Evolutionary conservation across 1,140 invertebrate genomes (phyloP).

Genomic region (Manduca sexta): DNA sequence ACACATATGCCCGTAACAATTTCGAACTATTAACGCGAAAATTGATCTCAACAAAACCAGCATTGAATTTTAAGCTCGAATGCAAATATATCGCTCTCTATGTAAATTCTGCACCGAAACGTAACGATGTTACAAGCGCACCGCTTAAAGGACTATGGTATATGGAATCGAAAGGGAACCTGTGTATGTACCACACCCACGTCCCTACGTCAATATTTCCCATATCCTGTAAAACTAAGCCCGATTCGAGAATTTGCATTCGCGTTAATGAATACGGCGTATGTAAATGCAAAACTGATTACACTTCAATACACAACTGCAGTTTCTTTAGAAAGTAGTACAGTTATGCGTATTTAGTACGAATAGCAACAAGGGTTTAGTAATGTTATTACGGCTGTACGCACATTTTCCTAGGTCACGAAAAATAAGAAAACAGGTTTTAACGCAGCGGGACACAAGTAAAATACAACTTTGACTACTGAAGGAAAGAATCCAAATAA

Average conservation of each 20-base stretch:
- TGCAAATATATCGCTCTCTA: slow-evolving; percentile 41
- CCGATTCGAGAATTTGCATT: no score
- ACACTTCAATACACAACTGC: no score
- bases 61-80: slow-evolving; percentile 24
- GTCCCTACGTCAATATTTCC: no score
- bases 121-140: slow-evolving; percentile 42
- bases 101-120: slow-evolving; percentile 39
- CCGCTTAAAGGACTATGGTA: slow-evolving; percentile 1
- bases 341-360: no score
- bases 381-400: neutral
- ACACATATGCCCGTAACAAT: neutral
- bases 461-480: neutral
- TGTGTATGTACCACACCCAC: no score
- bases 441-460: neutral
- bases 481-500: no score
- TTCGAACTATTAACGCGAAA: slow-evolving; percentile 16
- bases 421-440: neutral
- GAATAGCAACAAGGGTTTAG: neutral
- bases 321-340: no score
- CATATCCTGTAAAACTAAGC: no score
- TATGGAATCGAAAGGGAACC: no score
- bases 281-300: no score
- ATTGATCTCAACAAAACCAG: slow-evolving; percentile 34
- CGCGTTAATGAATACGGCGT: no score
- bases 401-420: neutral